Base-by-base conservation (phyloP, 2,113 vertebrate species). In the Grammatotria lemairii region DNA sequence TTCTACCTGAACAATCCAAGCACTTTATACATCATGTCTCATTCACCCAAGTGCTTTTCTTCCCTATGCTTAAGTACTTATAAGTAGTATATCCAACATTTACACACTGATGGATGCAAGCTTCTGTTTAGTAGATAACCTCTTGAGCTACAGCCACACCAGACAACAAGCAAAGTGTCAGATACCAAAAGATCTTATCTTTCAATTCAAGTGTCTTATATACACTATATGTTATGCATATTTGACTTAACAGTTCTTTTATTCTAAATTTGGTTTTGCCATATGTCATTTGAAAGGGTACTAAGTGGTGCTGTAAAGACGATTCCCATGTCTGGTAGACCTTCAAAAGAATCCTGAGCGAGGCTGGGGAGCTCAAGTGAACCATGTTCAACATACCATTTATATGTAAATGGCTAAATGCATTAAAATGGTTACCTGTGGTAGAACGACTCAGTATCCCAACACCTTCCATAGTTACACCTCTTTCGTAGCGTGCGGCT, bases 151-250 rank as follows among this genome's bases (percentile, higher is more conserved):
- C 31, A 63, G 58, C 17, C 58, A 63, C 58, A 35, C 31, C 58
- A 63, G 31, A 63, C 6, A 63, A 63, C 58, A 35, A 63, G 58
- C 4, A 63, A 63, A 19, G 31, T 19, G 28, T 33, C 9, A 1
- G 58, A n/a, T 63, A 63, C 31, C 58, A 63, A 63, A 63, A 35
- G 31, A n/a, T 35, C 9, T 12, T 1, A 4, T 60, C 57, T 60
- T 60, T 60, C 3, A 33, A 60, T 60, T 60, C 28, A 60, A 60
- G 14, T 33, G 28, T 60, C 14, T 19, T 17, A 10, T 60, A 60
- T 60, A 16, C 0, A 60, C 5, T 58, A 31, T 58, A 31, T 58
- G 8, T 31, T 58, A 60, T 0, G 1, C 26, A 31, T 60, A 31
- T 60, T 31, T 4, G 14, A 60, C 26, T 31, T 31, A 17, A 60